Evolutionary conservation across 2,113 vertebrate genomes (phyloP), one percentile per base, ranked within the genome.

Genomic region (Sebastes schlegelii): DNA sequence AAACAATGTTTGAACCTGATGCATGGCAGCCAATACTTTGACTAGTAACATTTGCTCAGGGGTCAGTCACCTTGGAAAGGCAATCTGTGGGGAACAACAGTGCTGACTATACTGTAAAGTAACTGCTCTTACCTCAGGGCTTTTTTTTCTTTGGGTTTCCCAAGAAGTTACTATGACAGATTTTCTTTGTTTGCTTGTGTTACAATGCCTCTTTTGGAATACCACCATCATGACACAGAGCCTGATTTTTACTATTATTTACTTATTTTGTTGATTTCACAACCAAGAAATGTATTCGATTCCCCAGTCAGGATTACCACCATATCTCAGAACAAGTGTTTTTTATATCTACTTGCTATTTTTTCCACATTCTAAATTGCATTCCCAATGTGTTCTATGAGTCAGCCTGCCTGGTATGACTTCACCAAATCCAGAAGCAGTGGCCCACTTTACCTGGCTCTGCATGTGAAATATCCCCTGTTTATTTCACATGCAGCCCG

Each of bases 61-160:
- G 89, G 91, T 91, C 87, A 86, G 87, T 87, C 88, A 92, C 90
- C 87, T 88, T 74, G 80, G 72, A 90, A 86, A 94, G 92, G 87
- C 90, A 91, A 92, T 93, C 88, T 88, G 78, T 77, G 63, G 57
- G 70, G 77, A 86, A 84, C 83, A 88, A 64, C 77, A 84, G 70
- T 86, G 74, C 80, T 91, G 89, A 90, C 89, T 75, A n/a, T 82
- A 91, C 86, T 88, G 70, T 89, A 89, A 89, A 88, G 84, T 80
- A 80, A 82, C 73, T 86, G 68, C 51, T 78, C 67, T 73, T 76
- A 79, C 85, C 76, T 57, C 61, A 21, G 78, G 54, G 83, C 52
- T 84, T 57, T 67, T 68, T 62, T 68, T 84, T 62, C 23, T 58
- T 16, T 60, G 64, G 63, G 16, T 64, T 80, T 62, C 52, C 72